phyloP scores from a whole-genome alignment of 1,140 invertebrate genomes.

The Homarus americanus region DNA sequence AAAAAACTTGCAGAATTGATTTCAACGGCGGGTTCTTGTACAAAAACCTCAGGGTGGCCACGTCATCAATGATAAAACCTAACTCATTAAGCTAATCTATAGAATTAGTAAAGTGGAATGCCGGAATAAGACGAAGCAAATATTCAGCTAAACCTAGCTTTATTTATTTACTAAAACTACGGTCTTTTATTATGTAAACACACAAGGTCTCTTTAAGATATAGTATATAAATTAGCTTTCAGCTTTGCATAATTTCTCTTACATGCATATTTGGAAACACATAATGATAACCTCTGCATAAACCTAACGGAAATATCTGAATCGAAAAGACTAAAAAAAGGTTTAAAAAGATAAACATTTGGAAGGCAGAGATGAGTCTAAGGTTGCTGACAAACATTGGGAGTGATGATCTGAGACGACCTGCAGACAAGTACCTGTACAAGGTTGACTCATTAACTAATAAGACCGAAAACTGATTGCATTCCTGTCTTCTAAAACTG shows the following conservation, averaged over 20 bases:
- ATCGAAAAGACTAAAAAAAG: not conserved
- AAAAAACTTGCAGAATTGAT: conserved; percentile 51
- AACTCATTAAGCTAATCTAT: conserved; percentile 30
- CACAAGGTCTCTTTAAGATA: conserved; percentile 44
- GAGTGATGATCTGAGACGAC: not conserved
- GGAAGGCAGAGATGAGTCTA: not conserved
- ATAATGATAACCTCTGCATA: conserved; percentile 1
- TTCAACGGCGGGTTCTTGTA: conserved; percentile 29
- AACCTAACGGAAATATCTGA: conserved; percentile 13
- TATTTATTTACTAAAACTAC: conserved; percentile 63
- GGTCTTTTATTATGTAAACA: conserved; percentile 70
- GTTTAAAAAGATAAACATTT: not conserved
- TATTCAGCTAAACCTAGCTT: conserved; percentile 52
- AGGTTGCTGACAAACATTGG: not conserved
- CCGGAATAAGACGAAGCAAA: conserved; percentile 47
- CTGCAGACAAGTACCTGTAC: not conserved
- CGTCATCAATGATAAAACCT: not conserved
- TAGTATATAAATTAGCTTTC: conserved; percentile 66
- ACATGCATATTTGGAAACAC: conserved; percentile 53
- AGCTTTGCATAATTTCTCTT: conserved; percentile 54
- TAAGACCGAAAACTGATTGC: too few species aligned
- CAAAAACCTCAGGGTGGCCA: conserved; percentile 29
- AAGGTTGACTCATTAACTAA: not conserved
- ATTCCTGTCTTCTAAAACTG: too few species aligned
- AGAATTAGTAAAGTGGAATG: conserved; percentile 61